Percentiles rank a stretch among this genome's conserved stretches.
phyloP scores from a whole-genome alignment of 2,113 vertebrate genomes.

The Polypterus senegalus region DNA sequence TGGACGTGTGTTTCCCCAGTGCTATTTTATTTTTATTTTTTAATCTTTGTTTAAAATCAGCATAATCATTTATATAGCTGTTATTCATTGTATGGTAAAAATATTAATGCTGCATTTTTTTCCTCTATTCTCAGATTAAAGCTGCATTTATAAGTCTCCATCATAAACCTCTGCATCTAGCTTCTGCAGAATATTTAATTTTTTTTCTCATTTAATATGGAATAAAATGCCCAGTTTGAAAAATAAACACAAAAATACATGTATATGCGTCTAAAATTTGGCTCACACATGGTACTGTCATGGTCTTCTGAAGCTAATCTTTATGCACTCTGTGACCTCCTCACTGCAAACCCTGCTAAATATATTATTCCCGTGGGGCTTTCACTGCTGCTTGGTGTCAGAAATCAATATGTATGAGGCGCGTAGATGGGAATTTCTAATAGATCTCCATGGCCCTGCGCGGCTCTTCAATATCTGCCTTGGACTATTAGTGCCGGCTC shows the following conservation, averaged over 20 bases:
- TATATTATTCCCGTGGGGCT: constrained; percentile 99
- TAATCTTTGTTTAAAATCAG: background rate
- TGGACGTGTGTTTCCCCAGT: too few relatives aligned
- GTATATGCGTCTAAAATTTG: constrained; percentile 62
- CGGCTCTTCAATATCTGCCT: constrained; percentile 99
- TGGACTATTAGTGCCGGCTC: constrained; percentile 99
- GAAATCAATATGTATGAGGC: constrained; percentile 99
- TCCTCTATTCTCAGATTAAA: background rate
- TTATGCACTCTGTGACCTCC: constrained; percentile 98
- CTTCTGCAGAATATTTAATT: constrained; percentile 1
- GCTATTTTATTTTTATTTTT: too few relatives aligned
- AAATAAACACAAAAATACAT: constrained; percentile 7
- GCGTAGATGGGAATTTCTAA: constrained; percentile 99
- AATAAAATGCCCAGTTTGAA: constrained; percentile 1
- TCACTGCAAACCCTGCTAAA: constrained; percentile 98
- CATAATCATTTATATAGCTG: background rate
- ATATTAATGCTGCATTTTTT: background rate
- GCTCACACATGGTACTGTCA: constrained; percentile 64
- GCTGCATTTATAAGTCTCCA: constrained; percentile 1
- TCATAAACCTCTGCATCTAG: background rate
- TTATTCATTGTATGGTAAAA: background rate
- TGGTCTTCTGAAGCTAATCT: constrained; percentile 95
- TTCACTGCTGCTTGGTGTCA: constrained; percentile 99
- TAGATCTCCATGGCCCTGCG: constrained; percentile 97
- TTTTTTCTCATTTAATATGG: background rate